Evolutionary conservation across 92 coral and sea anemone species (phyloP).

Genomic region (Palythoa grandiflora): DNA sequence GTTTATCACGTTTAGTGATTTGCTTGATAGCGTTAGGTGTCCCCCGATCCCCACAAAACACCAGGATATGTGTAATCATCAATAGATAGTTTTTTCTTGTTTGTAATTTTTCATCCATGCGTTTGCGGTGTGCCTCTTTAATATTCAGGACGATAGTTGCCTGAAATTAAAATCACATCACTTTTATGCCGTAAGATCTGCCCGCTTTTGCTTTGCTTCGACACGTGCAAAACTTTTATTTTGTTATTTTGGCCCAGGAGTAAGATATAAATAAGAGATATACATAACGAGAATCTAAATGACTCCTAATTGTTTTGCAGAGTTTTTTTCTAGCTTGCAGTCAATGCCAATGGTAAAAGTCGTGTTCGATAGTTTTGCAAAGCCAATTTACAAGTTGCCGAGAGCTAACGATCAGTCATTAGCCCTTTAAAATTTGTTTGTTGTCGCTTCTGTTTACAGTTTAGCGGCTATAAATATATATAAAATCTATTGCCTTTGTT

Average conservation of each 20-base stretch:
- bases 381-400: constrained; percentile 64
- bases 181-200: neutral
- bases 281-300: constrained; percentile 61
- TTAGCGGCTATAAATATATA: neutral
- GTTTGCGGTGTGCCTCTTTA: constrained; percentile 15
- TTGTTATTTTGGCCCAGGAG: constrained; percentile 20
- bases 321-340: constrained; percentile 40
- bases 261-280: constrained; percentile 40
- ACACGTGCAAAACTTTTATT: constrained; percentile 38
- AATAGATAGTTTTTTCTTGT: neutral
- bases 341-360: constrained; percentile 55
- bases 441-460: constrained; percentile 30
- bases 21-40: constrained; percentile 23
- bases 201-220: neutral
- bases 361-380: constrained; percentile 57
- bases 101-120: neutral
- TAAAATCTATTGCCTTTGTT: constrained; percentile 17
- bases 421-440: constrained; percentile 48
- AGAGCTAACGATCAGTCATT: constrained; percentile 36
- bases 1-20: constrained; percentile 50
- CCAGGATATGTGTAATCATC: constrained; percentile 13
- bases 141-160: constrained; percentile 30
- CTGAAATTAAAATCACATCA: neutral
- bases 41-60: constrained; percentile 25
- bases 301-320: constrained; percentile 58